These are phyloP conservation scores for Hirudinaria manillensis DNA, from an alignment of 2,888 invertebrate genomes.

Conservation along the genomic window DNA sequence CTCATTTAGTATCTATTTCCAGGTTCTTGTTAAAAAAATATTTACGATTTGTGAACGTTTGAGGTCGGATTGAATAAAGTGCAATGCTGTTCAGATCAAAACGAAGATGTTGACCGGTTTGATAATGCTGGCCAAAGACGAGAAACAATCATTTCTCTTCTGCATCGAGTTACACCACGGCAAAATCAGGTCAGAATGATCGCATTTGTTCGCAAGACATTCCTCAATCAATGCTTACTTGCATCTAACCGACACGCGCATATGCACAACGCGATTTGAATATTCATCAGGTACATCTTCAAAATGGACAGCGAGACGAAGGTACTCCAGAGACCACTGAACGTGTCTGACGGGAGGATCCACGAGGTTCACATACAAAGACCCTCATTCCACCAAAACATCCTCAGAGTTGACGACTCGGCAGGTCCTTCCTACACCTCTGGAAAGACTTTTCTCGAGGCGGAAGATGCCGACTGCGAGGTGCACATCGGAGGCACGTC, in stretches of 20 bases:
- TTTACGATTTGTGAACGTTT: background rate
- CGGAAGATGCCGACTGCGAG: background rate
- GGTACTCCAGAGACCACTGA: conserved; percentile 17
- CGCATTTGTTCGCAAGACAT: background rate
- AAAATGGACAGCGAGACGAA: conserved; percentile 16
- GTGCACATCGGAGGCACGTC: conserved; percentile 20
- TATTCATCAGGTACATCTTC: conserved; percentile 22
- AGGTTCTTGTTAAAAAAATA: too few relatives aligned
- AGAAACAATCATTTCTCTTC: conserved; percentile 19
- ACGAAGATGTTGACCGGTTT: conserved; percentile 5
- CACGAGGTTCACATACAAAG: conserved; percentile 30
- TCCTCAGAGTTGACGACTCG: conserved; percentile 28
- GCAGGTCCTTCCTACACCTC: conserved; percentile 5
- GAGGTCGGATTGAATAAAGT: background rate
- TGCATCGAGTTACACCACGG: conserved; percentile 17
- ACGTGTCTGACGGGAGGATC: conserved; percentile 17
- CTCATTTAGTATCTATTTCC: background rate
- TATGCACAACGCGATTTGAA: too few relatives aligned
- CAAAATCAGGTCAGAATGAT: conserved; percentile 16
- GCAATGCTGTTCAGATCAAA: conserved; percentile 3
- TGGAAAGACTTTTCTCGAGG: background rate
- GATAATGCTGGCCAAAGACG: conserved; percentile 19
- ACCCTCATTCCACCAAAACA: conserved; percentile 12
- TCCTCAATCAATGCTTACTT: too few relatives aligned
- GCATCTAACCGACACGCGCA: too few relatives aligned